A percentile compares a stretch with the other conserved stretches of the same genome.
Evolutionary conservation across 2,113 vertebrate species (phyloP).

Genomic region (Carlito syrichta): DNA sequence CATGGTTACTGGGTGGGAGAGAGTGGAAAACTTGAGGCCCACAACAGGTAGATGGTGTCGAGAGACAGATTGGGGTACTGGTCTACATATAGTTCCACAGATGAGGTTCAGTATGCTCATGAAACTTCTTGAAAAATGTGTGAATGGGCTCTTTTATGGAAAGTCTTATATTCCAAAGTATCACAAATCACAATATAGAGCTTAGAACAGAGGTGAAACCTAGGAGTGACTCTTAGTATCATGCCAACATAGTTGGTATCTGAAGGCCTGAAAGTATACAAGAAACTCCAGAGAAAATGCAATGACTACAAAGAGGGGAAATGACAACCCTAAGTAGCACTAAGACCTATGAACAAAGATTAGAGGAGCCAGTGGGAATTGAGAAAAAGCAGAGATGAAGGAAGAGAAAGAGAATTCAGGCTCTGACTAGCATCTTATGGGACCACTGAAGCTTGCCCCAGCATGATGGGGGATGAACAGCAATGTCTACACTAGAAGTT

Average conservation of each 20-base stretch:
- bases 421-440: neutral
- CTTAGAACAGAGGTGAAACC: neutral
- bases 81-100: neutral
- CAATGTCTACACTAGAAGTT: neutral
- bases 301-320: neutral
- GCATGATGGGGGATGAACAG: neutral
- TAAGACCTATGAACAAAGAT: neutral
- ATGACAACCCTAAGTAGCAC: neutral
- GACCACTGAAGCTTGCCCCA: neutral
- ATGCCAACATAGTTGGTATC: neutral
- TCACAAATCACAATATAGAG: neutral
- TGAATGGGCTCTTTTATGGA: neutral
- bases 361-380: neutral
- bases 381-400: neutral
- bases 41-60: neutral
- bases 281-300: neutral
- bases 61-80: neutral
- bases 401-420: neutral
- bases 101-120: neutral
- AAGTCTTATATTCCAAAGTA: neutral
- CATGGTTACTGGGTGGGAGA: neutral
- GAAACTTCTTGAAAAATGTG: neutral
- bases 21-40: neutral
- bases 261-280: neutral
- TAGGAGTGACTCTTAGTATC: neutral